Conservation (phyloP, 1,140 invertebrate species). For the Temnothorax nylanderi region DNA sequence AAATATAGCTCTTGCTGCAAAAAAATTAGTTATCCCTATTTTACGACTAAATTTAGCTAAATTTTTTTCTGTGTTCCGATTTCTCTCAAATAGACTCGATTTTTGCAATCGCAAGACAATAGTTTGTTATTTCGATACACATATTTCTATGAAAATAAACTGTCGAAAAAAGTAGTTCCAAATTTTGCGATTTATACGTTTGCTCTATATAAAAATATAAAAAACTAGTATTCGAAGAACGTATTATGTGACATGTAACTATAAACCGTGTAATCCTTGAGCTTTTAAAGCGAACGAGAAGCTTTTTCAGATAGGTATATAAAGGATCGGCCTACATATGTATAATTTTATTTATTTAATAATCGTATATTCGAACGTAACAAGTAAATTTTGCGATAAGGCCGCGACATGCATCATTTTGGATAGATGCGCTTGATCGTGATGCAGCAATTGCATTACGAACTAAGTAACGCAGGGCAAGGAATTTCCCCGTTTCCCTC, state of each 20-base stretch:
- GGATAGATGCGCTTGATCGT: constrained; percentile 8
- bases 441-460: not conserved
- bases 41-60: too few relatives aligned
- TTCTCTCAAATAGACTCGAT: not conserved
- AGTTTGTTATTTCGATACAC: not conserved
- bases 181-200: not conserved
- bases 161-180: not conserved
- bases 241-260: not conserved
- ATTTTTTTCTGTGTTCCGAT: too few relatives aligned
- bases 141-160: not conserved
- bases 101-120: not conserved
- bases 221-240: not conserved
- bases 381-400: constrained; percentile 37
- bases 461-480: not conserved
- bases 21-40: too few relatives aligned
- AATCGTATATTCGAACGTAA: constrained; percentile 8
- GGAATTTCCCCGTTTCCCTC: constrained; percentile 10
- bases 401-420: not conserved
- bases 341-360: constrained; percentile 17
- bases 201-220: not conserved
- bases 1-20: too few relatives aligned
- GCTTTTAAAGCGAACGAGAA: not conserved
- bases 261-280: not conserved
- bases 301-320: not conserved
- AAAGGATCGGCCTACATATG: constrained; percentile 12